Base-by-base conservation (phyloP, 2,113 vertebrate genomes). In the Malurus elegans region DNA sequence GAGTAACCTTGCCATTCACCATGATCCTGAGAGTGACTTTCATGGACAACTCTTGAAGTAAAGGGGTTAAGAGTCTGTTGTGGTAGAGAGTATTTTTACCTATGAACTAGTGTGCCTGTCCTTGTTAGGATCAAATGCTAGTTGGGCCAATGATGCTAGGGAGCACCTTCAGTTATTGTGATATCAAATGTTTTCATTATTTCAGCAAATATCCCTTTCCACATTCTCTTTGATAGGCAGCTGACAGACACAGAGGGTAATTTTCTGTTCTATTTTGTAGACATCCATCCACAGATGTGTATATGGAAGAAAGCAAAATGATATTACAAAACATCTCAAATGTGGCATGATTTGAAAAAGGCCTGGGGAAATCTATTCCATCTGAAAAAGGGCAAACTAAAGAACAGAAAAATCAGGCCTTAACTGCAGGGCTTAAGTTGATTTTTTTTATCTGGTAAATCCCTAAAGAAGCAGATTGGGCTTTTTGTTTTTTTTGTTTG, bases 61-160 rank as follows among this genome's bases (percentile, higher is more conserved):
- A 81, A 80, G 38, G 54, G 34, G 62, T 90, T 95, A 79, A 85
- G 47, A 65, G 32, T 71, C 38, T 75, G 50, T 34, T 69, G 34
- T 86, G 45, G 18, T 47, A 53, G 58, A n/a, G 78, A 47, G 18
- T 80, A 70, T 88, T 91, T 95, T 91, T 94, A 86, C 86, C 61
- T 86, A 20, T 67, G 83, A 74, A 60, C 86, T 70, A 28, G 14
- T 18, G 24, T 94, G 91, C 73, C 81, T 79, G 8, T 91, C 50
- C 50, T 81, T 4, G 4, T 96, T 93, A 86, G 64, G 69, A 91
- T 95, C 86, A 92, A 93, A 84, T 74, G n/a, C 34, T 85, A 10
- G 58, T 83, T 73, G 74, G 60, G 47, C 38, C 40, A 71, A 36
- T 36, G 56, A 56, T 4, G 12, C 50, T 51, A 42, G 56, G 48